Evolutionary conservation across 2,113 vertebrate genomes (phyloP).

Genomic region (Arvicanthis niloticus): DNA sequence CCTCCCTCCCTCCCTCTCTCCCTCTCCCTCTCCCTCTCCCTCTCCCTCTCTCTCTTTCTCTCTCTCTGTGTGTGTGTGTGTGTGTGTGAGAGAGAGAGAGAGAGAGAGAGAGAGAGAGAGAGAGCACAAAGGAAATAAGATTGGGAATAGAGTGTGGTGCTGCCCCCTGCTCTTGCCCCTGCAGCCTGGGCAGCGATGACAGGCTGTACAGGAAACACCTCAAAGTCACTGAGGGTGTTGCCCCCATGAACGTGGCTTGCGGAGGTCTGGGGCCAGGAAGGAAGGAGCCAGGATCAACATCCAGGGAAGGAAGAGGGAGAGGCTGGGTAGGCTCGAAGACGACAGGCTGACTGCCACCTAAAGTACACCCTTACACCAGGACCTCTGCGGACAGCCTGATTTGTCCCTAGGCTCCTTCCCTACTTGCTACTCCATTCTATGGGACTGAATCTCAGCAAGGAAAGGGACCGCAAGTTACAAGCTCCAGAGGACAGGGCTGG

Average conservation of each 20-base stretch:
- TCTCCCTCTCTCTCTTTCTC: too few relatives aligned
- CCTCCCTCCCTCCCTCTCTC: too few relatives aligned
- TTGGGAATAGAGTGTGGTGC: accelerated
- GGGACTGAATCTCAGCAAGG: not conserved
- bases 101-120: too few relatives aligned
- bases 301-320: slow-evolving; percentile 56
- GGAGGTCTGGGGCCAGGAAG: slow-evolving; percentile 24
- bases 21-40: too few relatives aligned
- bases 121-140: too few relatives aligned
- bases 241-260: not conserved
- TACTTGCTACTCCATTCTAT: accelerated
- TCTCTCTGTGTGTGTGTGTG: not conserved
- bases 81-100: too few relatives aligned
- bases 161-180: not conserved
- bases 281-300: slow-evolving; percentile 5
- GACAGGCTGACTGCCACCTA: not conserved
- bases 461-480: accelerated
- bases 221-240: not conserved
- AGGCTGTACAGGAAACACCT: not conserved
- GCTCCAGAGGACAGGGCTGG: not conserved
- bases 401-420: not conserved
- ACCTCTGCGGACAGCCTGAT: not conserved
- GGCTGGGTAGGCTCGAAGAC: not conserved
- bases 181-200: not conserved
- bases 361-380: not conserved